phyloP scores from a whole-genome alignment of 2,797 vertebrate genomes.

The Mycteria americana region DNA sequence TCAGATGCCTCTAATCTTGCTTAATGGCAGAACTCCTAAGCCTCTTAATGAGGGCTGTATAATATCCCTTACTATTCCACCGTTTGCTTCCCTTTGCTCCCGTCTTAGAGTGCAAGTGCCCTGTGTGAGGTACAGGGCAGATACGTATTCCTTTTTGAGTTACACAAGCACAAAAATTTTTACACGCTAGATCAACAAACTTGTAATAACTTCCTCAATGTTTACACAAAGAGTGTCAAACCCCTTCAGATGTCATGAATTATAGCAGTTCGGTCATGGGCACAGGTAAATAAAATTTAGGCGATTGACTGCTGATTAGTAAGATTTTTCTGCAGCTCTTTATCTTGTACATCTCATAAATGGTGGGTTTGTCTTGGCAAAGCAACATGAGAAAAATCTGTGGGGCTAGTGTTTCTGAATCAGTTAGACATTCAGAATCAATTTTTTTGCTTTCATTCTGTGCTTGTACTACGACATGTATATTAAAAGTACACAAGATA shows the following conservation, averaged over 20 bases:
- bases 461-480: neutral
- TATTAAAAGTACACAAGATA: neutral
- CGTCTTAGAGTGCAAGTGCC: neutral
- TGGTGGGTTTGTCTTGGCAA: neutral
- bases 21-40: neutral
- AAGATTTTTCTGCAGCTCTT: neutral
- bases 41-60: neutral
- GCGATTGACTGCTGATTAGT: neutral
- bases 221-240: neutral
- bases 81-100: neutral
- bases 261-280: neutral
- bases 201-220: neutral
- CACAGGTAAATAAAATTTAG: neutral
- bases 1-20: neutral
- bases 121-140: neutral
- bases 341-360: neutral
- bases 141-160: neutral
- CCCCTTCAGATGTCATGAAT: neutral
- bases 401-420: neutral
- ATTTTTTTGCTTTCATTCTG: neutral
- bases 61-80: neutral
- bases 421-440: neutral
- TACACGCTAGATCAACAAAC: neutral
- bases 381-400: neutral
- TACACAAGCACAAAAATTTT: neutral